A percentile compares a stretch with the other conserved stretches of the same genome.
phyloP scores from a whole-genome alignment of 64 coral and sea anemone species.

The Stichodactyla mertensii region DNA sequence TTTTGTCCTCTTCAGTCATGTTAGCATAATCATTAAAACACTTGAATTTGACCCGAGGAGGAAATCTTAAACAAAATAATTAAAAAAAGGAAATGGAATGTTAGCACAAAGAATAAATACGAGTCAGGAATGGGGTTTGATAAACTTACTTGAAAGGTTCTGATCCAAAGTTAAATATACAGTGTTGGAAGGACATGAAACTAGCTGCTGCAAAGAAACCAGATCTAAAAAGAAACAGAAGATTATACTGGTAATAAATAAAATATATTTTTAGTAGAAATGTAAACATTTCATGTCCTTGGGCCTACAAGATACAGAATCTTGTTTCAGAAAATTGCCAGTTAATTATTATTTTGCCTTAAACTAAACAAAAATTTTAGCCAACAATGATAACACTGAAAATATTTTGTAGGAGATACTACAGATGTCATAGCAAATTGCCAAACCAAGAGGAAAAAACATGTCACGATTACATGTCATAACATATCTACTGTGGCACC shows the following conservation, averaged over 20 bases:
- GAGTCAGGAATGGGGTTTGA: background rate
- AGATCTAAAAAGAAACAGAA: constrained; percentile 8
- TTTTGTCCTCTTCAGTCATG: constrained; percentile 74
- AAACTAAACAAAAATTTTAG: too few relatives aligned
- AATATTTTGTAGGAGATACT: too few relatives aligned
- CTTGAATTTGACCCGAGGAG: constrained; percentile 54
- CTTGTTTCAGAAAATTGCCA: too few relatives aligned
- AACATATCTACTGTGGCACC: too few relatives aligned
- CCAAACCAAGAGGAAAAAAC: too few relatives aligned
- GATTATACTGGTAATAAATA: background rate
- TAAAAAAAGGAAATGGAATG: background rate
- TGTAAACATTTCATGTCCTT: too few relatives aligned
- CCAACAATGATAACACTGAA: too few relatives aligned
- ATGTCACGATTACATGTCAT: too few relatives aligned
- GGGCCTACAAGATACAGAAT: too few relatives aligned
- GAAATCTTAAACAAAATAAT: constrained; percentile 55
- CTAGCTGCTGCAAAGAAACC: constrained; percentile 98
- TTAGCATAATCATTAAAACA: constrained; percentile 82
- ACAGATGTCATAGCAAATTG: too few relatives aligned
- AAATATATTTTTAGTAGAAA: background rate
- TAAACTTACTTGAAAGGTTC: constrained; percentile 81
- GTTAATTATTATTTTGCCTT: too few relatives aligned
- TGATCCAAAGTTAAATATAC: constrained; percentile 98
- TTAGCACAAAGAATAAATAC: background rate
- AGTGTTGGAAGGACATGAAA: constrained; percentile 99